Evolutionary conservation across 1,140 invertebrate species (phyloP).

Genomic region (Lamellibrachia luymesi): DNA sequence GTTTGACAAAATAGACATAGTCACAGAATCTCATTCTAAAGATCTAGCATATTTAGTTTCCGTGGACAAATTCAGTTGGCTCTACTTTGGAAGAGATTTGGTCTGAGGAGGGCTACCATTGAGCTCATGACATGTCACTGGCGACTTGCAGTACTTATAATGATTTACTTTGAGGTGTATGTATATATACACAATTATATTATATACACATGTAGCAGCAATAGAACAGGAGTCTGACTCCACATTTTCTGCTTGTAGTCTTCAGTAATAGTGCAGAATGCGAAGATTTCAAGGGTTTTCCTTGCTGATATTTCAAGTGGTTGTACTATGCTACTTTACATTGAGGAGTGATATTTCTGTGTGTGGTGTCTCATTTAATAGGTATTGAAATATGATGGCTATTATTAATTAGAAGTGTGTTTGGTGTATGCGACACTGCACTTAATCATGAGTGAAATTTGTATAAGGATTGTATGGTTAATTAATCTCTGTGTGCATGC

Average conservation of each 20-base stretch:
- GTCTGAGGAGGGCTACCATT: too few relatives aligned
- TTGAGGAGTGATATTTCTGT: background rate
- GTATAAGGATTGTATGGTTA: background rate
- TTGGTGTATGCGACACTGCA: background rate
- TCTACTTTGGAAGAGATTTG: background rate
- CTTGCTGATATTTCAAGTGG: background rate
- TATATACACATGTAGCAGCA: background rate
- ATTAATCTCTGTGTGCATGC: background rate
- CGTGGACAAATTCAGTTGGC: background rate
- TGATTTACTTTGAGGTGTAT: background rate
- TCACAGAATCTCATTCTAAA: background rate
- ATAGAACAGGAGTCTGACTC: background rate
- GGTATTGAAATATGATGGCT: background rate
- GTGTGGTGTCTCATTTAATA: background rate
- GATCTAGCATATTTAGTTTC: background rate
- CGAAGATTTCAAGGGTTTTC: background rate
- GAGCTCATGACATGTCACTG: background rate
- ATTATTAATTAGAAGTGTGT: background rate
- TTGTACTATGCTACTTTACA: background rate
- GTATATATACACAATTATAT: background rate
- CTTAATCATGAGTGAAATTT: background rate
- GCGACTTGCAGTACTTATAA: background rate
- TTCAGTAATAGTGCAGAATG: background rate
- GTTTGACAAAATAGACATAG: background rate
- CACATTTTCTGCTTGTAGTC: background rate